Evolutionary conservation across 37 sponge, comb jelly and placozoan species (phyloP), one percentile per base, ranked within the genome.

Genomic region (Diacarnus erythraeanus): DNA sequence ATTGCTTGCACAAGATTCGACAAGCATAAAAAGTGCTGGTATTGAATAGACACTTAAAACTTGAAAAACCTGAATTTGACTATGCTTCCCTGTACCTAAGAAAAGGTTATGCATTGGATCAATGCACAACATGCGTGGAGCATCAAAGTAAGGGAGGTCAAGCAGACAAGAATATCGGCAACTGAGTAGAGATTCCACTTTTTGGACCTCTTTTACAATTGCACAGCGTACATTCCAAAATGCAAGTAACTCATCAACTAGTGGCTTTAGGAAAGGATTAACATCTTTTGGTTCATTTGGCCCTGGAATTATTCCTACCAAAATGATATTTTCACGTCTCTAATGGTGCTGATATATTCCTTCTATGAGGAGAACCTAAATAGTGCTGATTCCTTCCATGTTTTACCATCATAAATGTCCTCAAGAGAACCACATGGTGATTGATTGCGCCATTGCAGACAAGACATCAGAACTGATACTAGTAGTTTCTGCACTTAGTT

Each of bases 41-140:
- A 80, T 26, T 23, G 87, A 86, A 54, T 64, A 86, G 9, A 40
- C 37, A 8, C 38, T 80, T 86, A 59, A 86, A 86, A 1, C 39
- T 43, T 31, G 76, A 25, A 80, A 86, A 86, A 40, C 57, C 41
- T n/a, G 81, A 75, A 17, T 40, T 2, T 56, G 12, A 42, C 63
- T 63, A 39, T 78, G 72, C 38, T 85, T 85, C 33, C 54, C 78
- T 60, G 73, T 85, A 21, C 85, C 85, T 2, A 85, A 41, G n/a
- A 85, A 40, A 30, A 85, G 22, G 35, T 85, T 85, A 47, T 85
- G 85, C 85, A 85, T 77, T 3, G 85, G 85, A 33, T 85, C 85
- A 1, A 85, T 39, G 8, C 58, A 29, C 21, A 15, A 70, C 72
- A 77, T 59, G 4, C 66, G 59, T 6, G 51, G 44, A 8, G 72